Percentiles rank a stretch among this genome's conserved stretches.
These are phyloP conservation scores for Orthosia cruda DNA, from an alignment of 2,888 invertebrate genomes.

Conservation along the genomic window DNA sequence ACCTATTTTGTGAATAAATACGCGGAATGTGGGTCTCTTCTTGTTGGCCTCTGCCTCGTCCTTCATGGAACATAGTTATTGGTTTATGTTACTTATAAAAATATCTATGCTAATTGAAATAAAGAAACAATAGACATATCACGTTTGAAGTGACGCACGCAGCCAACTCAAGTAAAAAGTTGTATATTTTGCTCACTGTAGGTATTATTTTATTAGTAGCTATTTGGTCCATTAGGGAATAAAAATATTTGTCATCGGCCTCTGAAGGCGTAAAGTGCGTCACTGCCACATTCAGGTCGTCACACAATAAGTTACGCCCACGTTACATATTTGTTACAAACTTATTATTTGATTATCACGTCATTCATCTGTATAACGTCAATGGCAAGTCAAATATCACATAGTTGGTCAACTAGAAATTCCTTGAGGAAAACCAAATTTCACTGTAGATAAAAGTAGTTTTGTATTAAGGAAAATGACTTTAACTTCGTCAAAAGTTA, in stretches of 20 bases:
- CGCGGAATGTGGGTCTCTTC: no score
- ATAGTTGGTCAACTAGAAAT: no score
- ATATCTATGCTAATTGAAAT: background rate
- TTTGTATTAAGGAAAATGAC: background rate
- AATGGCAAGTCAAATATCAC: background rate
- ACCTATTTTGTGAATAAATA: background rate
- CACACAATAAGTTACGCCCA: slow-evolving; percentile 38
- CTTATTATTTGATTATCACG: slow-evolving; percentile 22
- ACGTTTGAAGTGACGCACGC: background rate
- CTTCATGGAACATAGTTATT: no score
- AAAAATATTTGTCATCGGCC: background rate
- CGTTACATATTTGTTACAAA: slow-evolving; percentile 7
- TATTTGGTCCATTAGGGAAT: background rate
- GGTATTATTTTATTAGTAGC: background rate
- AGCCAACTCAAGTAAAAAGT: background rate
- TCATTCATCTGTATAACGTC: slow-evolving; percentile 16
- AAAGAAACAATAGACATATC: background rate
- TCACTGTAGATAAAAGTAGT: background rate
- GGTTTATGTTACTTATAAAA: no score
- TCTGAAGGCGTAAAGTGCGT: slow-evolving; percentile 27
- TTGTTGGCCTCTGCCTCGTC: no score
- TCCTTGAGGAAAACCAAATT: background rate
- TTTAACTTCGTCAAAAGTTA: background rate
- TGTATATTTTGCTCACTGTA: background rate
- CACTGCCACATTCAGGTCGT: slow-evolving; percentile 17